Evolutionary conservation across 2,888 invertebrate species (phyloP), one percentile per base, ranked within the genome.

Genomic region (Ommatoiulus sabulosus): DNA sequence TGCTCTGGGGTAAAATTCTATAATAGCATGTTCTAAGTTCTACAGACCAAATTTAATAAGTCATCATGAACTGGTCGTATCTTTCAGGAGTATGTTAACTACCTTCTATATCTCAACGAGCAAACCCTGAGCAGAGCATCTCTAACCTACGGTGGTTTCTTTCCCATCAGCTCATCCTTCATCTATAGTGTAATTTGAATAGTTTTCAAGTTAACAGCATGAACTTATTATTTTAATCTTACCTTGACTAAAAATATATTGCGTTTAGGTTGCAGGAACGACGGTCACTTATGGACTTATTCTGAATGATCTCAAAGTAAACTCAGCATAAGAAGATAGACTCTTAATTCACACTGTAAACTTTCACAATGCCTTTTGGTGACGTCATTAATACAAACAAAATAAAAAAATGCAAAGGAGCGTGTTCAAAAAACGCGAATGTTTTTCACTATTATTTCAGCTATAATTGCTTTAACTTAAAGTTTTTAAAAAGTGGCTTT

Each of bases 41-140:
- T 17, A n/a, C 15, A n/a, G 5, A 4, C 20, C 2, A n/a, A 2
- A 63, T 3, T n/a, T n/a, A 63, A 63, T 63, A 7, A 17, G 63
- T 63, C 6, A 63, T n/a, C 8, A 12, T 17, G 17, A 63, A 63
- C n/a, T 63, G n/a, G 12, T 52, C 52, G 12, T 63, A n/a, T 63
- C n/a, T 63, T 63, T n/a, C n/a, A 63, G 63, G 63, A 63, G n/a
- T n/a, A 63, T n/a, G 20, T 63, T n/a, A 63, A 63, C 63, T 63
- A 63, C 17, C 63, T 63, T 63, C n/a, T 63, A 63, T 63, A 63
- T 63, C 63, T 63, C 15, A 63, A n/a, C 63, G 63, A 63, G 63
- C 63, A 63, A 63, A 6, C 63, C n/a, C 17, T 63, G 63, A 17
- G n/a, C 17, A 63, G 63, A n/a, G n/a, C 63, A 17, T 63, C 63